Evolutionary conservation across 2,113 vertebrate species (phyloP).

Genomic region (Blennius ocellaris): DNA sequence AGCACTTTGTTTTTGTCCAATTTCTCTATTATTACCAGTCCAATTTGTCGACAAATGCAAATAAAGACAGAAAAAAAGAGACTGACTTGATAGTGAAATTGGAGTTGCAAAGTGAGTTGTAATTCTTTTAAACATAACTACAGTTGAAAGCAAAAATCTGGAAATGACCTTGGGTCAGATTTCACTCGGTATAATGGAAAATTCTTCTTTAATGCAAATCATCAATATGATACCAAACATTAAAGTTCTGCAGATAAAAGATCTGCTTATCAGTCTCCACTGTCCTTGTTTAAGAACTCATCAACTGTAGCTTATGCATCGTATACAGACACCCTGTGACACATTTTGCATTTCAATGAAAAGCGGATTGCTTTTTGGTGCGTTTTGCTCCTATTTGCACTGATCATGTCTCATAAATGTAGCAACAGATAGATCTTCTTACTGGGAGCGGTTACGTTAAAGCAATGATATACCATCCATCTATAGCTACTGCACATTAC

Average conservation of each 20-base stretch:
- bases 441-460: neutral
- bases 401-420: constrained; percentile 2
- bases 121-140: neutral
- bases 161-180: neutral
- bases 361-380: neutral
- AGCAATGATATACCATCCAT: neutral
- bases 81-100: neutral
- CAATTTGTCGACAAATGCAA: neutral
- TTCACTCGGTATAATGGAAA: neutral
- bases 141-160: neutral
- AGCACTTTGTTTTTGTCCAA: neutral
- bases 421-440: neutral
- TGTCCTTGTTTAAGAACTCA: neutral
- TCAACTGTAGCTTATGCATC: neutral
- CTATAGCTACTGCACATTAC: neutral
- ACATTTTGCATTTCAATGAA: constrained; percentile 1
- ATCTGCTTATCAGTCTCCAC: constrained; percentile 3
- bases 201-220: neutral
- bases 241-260: neutral
- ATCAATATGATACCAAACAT: neutral
- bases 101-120: neutral
- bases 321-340: neutral
- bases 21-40: constrained; percentile 2
- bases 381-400: neutral
- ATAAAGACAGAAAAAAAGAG: neutral